These are phyloP conservation scores for Sapajus apella DNA, from an alignment of 2,113 vertebrate genomes.

Conservation along the genomic window DNA sequence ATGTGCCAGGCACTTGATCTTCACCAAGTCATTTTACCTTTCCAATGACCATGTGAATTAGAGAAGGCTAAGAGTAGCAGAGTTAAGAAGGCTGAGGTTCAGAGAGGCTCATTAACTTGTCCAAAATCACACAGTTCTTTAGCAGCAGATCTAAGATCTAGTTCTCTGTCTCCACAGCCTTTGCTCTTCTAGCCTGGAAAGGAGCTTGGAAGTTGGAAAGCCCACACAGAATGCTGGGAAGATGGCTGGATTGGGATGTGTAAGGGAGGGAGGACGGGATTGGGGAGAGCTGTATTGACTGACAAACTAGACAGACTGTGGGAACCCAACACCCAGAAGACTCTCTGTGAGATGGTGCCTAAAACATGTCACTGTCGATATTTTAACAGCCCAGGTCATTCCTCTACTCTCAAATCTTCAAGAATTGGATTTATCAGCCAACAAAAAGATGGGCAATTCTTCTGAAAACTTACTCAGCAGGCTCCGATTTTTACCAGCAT, in stretches of 20 bases:
- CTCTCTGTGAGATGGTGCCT: background rate
- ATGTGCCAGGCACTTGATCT: background rate
- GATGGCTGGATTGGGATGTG: background rate
- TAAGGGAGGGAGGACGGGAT: background rate
- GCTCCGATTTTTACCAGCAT: slow-evolving; percentile 86
- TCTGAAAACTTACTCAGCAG: slow-evolving; percentile 85
- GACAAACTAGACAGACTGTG: background rate
- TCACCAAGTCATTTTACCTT: background rate
- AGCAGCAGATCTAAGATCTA: background rate
- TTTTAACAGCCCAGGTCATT: slow-evolving; percentile 89
- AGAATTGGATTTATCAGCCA: slow-evolving; percentile 90
- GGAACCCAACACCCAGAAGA: background rate
- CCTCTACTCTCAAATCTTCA: slow-evolving; percentile 88
- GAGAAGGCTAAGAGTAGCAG: background rate
- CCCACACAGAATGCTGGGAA: background rate
- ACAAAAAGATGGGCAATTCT: slow-evolving; percentile 86
- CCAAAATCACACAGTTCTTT: background rate
- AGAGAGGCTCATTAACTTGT: background rate
- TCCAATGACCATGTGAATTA: background rate
- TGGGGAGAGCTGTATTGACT: background rate
- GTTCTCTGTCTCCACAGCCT: background rate
- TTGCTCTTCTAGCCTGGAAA: background rate
- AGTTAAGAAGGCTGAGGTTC: background rate
- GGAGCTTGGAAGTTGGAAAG: background rate
- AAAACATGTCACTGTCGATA: background rate